Base-by-base conservation (phyloP, 2,113 vertebrate genomes). In the Noturus placidus region DNA sequence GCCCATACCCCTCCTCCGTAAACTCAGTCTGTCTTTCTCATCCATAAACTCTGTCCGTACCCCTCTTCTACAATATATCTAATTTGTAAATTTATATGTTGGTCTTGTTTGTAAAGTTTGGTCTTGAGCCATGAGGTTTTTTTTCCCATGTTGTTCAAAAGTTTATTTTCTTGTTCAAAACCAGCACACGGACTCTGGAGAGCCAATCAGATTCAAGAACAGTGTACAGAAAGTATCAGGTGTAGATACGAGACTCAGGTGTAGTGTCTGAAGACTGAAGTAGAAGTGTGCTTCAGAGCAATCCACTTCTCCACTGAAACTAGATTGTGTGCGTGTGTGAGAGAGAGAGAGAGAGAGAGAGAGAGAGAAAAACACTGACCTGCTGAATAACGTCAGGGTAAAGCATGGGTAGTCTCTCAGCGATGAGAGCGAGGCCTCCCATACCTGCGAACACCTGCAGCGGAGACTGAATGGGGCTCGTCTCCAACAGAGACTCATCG, bases 321-420 rank as follows among this genome's bases (percentile, higher is more conserved):
- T 6, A 20, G 10, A 33, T 38, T 2, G 19, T n/a, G 59, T 7
- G 50, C 22, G 50, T 79, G 50, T 20, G 50, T 20, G 38, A 42
- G 27, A 33, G 77, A 11, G 27, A 33, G 52, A 11, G 27, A 33
- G 77, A 11, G 27, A 33, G 77, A 11, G 27, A 33, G 77, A 11
- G 50, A 33, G 22, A 4, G 9, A 13, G 70, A 25, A 3, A 10
- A 1, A 59, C 5, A 93, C 95, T 96, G 87, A 98, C 98, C 97
- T 99, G 98, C 85, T 99, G 98, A 92, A 99, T 99, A 91, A 99
- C 97, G 0, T 99, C 98, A 1, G 98, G 98, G 93, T 99, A 99
- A 27, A 99, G 96, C 98, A 99, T 99, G 2, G 98, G 98, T 35
- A 99, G 94, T 90, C 98, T 96, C 93, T 99, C 98, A 2, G 98